Percentiles rank a stretch among this genome's conserved stretches.
Conservation (phyloP, 2,888 invertebrate genomes). For the Prosapia bicincta region DNA sequence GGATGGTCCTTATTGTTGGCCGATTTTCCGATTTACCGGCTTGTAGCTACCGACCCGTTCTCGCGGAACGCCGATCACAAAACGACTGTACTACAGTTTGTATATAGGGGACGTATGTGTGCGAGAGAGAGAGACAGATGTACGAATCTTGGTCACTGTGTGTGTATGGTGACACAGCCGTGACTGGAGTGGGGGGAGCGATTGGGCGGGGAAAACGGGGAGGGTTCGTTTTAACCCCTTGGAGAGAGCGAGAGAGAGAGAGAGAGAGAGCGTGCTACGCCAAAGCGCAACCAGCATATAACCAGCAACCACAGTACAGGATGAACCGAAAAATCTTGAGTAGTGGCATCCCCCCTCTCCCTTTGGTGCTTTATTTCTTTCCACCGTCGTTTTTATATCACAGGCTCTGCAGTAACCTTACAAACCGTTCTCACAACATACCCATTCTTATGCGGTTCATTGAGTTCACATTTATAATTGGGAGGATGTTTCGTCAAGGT, state of each 20-base stretch:
- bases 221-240: neutral
- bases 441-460: no score
- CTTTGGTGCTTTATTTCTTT: no score
- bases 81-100: conserved; percentile 18
- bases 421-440: no score
- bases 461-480: no score
- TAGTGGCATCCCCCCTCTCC: conserved; percentile 7
- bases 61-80: conserved; percentile 21
- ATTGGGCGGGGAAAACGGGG: conserved; percentile 3
- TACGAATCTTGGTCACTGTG: neutral
- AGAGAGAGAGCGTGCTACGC: conserved; percentile 13
- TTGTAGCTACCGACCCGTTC: conserved; percentile 13
- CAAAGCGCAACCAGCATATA: conserved; percentile 27
- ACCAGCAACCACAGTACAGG: conserved; percentile 27
- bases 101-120: neutral
- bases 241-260: neutral
- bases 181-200: neutral
- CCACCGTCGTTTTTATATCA: no score
- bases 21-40: conserved; percentile 22
- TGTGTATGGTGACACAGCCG: neutral
- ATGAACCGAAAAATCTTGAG: conserved; percentile 32
- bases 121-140: neutral
- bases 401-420: no score
- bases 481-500: no score
- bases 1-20: neutral